Evolutionary conservation across 2,797 vertebrate species (phyloP), one percentile per base, ranked within the genome.

Genomic region (Malurus leucopterus): DNA sequence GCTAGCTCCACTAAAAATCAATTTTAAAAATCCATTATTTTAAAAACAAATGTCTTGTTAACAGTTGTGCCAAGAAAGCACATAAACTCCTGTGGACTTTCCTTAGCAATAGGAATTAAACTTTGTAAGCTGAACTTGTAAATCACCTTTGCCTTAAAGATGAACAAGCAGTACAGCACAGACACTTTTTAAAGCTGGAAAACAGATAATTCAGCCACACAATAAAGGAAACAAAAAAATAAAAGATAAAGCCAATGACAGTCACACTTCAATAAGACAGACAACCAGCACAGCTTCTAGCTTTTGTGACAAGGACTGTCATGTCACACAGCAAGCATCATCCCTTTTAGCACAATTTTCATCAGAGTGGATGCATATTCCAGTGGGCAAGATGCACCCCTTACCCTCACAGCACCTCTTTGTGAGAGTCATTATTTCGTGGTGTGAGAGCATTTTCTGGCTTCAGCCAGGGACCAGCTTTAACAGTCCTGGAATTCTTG

Each of bases 281-380:
- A 62, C 43, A 46, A 72, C 21, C 30, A 89, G 44, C 71, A 75
- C 4, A 53, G 44, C 36, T 87, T 73, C 53, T 20, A 73, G 34
- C 17, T 61, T 84, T 27, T 81, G 51, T 43, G 47, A 51, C 41
- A 51, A 11, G 20, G 20, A 65, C 10, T 70, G 13, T 41, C 53
- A 67, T 0, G 1, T 59, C 29, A 59, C 34, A 63, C 22, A 72
- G 49, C 19, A 78, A 53, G 44, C 3, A 3, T 14, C 4, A 0
- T 50, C 34, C 57, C 41, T 58, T 49, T 61, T 7, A 65, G 36
- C 29, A 63, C 1, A 12, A 6, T 58, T 69, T 54, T 82, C 73
- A 53, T 64, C 41, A 55, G 41, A 59, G 23, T 38, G 8, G 41
- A 63, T 46, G 15, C 22, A 34, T 40, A 53, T 13, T 34, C 9